Conservation (phyloP, 2,797 vertebrate species). For the Sebastes hubbsi region DNA sequence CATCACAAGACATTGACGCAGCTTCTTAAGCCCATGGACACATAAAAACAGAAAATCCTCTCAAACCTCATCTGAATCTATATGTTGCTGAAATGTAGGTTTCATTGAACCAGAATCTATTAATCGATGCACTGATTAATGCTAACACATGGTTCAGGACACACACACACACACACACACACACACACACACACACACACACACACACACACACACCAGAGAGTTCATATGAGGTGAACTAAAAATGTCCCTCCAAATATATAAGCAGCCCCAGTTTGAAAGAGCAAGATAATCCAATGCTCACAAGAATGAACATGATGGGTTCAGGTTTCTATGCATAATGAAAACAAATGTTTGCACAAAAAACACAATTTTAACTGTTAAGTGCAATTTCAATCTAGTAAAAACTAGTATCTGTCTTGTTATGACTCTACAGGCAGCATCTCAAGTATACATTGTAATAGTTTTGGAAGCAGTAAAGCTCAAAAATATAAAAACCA, state of each 20-base stretch:
- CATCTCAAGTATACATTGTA: not conserved
- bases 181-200: too few species aligned
- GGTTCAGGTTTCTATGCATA: not conserved
- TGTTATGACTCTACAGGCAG: not conserved
- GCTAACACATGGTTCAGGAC: not conserved
- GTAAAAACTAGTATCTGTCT: not conserved
- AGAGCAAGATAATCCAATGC: not conserved
- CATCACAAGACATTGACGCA: not conserved
- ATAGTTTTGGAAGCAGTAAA: not conserved
- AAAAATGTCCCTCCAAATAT: slow-evolving; percentile 4
- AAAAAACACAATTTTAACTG: not conserved
- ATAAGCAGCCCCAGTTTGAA: not conserved
- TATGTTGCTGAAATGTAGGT: not conserved
- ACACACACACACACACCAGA: not conserved
- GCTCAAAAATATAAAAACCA: not conserved
- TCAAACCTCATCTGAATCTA: not conserved
- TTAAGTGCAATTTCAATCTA: not conserved
- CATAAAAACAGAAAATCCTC: not conserved
- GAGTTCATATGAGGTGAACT: slow-evolving; percentile 6
- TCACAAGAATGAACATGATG: not conserved
- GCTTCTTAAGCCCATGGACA: not conserved
- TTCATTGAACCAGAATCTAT: not conserved
- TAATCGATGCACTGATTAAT: not conserved
- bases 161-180: not conserved
- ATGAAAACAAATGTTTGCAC: not conserved